Base-by-base conservation (phyloP, 2,888 invertebrate genomes). In the Panopea generosa region DNA sequence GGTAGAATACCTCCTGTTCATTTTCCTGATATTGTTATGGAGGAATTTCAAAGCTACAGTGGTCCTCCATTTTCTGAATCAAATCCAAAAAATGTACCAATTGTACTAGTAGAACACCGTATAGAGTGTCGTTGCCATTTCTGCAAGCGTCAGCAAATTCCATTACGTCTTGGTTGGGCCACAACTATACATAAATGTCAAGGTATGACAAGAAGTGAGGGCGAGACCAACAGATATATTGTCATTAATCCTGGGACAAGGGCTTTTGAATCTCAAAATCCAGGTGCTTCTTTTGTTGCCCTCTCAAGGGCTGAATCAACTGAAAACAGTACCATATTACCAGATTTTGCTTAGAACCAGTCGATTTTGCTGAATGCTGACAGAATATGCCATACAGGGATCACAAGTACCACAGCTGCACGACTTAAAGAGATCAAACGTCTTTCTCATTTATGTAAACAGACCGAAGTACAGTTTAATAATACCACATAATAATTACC, bases 271-370 rank as follows among this genome's bases (percentile, higher is more conserved):
- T 69, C 72, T 1, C 43, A n/a, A 63, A 79, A 68, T 59, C 70
- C 77, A 43, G 82, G 77, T 4, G 79, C 77, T 14, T 29, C 79
- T 2, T 79, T 68, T 82, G 77, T 79, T 43, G 74, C 82, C 14
- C 45, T 82, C 1, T 82, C 78, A 11, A n/a, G 75, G 11, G 75
- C 82, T 20, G 77, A 77, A 57, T 45, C 65, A 57, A 55, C 77
- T 24, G 79, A 77, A 14, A 38, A 53, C 16, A 20, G 26, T 2
- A 24, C 2, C 9, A 52, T 14, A 18, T 22, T 43, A n/a, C 73
- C 71, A 20, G 82, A 76, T 47, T 76, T 76, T 74, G 76, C 74
- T 4, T 76, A 74, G 77, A n/a, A n/a, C n/a, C n/a, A n/a, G n/a
- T n/a, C n/a, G n/a, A n/a, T n/a, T 70, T 77, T 63, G n/a, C n/a